phyloP scores from a whole-genome alignment of 2,113 vertebrate genomes.

The Emydura subglobosa region DNA sequence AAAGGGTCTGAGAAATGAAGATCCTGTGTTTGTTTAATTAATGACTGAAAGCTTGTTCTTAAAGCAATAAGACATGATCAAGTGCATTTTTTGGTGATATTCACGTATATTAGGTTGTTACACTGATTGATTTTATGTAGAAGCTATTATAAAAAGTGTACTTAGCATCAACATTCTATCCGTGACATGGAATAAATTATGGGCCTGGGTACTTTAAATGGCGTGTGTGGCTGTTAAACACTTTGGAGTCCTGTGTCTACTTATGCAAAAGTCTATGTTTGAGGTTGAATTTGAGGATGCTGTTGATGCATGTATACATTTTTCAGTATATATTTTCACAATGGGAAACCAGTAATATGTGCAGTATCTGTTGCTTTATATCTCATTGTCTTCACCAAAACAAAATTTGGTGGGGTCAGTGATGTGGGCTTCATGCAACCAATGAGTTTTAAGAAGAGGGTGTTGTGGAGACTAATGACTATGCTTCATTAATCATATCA shows the following conservation, averaged over 20 bases:
- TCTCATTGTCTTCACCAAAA: not conserved
- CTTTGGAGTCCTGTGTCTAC: not conserved
- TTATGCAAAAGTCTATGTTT: not conserved
- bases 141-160: not conserved
- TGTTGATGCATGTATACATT: not conserved
- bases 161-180: not conserved
- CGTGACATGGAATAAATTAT: not conserved
- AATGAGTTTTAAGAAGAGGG: not conserved
- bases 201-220: not conserved
- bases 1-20: constrained; percentile 6
- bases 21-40: constrained; percentile 8
- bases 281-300: not conserved
- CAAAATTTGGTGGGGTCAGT: not conserved
- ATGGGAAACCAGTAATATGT: not conserved
- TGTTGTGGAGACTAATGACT: not conserved
- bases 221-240: not conserved
- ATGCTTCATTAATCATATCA: not conserved
- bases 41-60: constrained; percentile 13
- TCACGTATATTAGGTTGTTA: not conserved
- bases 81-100: not conserved
- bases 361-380: not conserved
- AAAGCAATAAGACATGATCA: not conserved
- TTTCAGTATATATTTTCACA: not conserved
- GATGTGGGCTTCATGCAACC: not conserved
- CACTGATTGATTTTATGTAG: not conserved